Base-by-base conservation (phyloP, 2,797 vertebrate species). In the Caiman crocodilus region DNA sequence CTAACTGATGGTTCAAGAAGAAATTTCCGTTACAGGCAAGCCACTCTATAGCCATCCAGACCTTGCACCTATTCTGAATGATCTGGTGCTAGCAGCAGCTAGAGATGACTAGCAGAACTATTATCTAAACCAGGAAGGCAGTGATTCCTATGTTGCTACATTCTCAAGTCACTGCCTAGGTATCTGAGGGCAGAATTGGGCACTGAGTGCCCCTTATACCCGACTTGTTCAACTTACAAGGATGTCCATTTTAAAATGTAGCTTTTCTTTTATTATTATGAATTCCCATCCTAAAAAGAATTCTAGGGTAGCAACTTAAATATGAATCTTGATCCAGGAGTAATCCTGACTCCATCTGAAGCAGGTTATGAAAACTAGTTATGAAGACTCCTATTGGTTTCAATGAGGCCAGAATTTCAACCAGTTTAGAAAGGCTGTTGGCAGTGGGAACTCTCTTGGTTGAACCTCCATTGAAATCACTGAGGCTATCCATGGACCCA, bases 161-260 rank as follows among this genome's bases (percentile, higher is more conserved):
- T 89, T 20, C 10, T 91, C 88, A 94, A 91, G 80, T 96, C 95
- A 95, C 92, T 94, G 26, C 73, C 94, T 0, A 0, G 64, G 88
- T 30, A 96, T 84, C 95, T 93, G 88, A 90, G 63, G 75, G 64
- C 63, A 91, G 87, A 92, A 79, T 5, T 21, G 85, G 85, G n/a
- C 76, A 73, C n/a, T 74, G 55, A 96, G 87, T 82, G 90, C 92
- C 96, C 92, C 94, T 92, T 93, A 76, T 80, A 92, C 9, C 18
- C 84, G 28, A 79, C 20, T 67, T 32, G 10, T 20, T 67, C 30
- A 67, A 13, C 42, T 50, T 10, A 50, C 42, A 50, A 50, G 42
- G 42, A 50, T 50, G 42, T 50, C 71, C 23, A 79, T 87, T 65
- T 32, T 87, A 25, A 92, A 83, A 7, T 26, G 63, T 16, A 1